A percentile compares a stretch with the other conserved stretches of the same genome.
These are phyloP conservation scores for Tinamus guttatus DNA, from an alignment of 2,113 vertebrate species.

Conservation along the genomic window DNA sequence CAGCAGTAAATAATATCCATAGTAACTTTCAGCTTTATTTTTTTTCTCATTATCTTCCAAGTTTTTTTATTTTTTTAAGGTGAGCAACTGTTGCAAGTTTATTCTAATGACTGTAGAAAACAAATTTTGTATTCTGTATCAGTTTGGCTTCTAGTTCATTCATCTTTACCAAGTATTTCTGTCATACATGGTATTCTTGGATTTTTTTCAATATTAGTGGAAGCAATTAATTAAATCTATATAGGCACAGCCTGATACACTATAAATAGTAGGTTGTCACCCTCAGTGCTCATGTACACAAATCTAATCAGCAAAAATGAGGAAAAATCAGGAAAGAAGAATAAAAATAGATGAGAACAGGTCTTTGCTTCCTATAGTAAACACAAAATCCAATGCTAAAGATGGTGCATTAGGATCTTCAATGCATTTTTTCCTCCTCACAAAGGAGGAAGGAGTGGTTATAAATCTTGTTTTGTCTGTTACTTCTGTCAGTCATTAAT, in stretches of 20 bases:
- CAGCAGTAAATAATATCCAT: background rate
- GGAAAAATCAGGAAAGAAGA: background rate
- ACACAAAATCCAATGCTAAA: background rate
- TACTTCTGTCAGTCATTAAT: background rate
- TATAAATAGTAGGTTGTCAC: background rate
- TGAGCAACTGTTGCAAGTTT: background rate
- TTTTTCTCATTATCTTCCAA: background rate
- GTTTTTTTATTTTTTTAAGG: background rate
- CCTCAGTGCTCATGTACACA: background rate
- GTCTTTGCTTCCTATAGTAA: background rate
- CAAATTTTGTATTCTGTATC: background rate
- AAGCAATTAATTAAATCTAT: too few relatives aligned
- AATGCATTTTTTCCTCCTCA: background rate
- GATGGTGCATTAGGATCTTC: background rate
- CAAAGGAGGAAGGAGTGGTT: background rate
- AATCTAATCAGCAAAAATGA: background rate
- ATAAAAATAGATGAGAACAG: background rate
- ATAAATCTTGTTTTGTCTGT: background rate
- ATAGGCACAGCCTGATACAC: background rate
- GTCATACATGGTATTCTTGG: background rate
- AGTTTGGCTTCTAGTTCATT: background rate
- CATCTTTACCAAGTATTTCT: background rate
- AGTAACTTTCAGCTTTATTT: background rate
- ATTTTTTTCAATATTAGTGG: background rate
- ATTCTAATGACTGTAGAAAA: background rate